Evolutionary conservation across 1,140 invertebrate species (phyloP), one percentile per base, ranked within the genome.

Genomic region (Cyclina sinensis): DNA sequence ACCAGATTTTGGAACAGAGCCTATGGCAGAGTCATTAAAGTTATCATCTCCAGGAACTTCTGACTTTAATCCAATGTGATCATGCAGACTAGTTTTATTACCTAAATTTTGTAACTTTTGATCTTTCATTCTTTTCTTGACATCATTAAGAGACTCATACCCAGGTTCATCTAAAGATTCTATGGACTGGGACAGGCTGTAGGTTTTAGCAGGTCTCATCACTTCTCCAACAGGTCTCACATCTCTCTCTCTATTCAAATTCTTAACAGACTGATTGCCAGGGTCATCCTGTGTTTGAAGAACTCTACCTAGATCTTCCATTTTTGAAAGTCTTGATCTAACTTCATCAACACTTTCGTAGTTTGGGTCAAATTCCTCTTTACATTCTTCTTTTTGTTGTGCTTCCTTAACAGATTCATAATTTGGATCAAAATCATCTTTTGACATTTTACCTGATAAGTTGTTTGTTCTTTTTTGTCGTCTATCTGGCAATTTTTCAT

Each of bases 141-240:
- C 85, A 68, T 79, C 85, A 70, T 87, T 68, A 11, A 87, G 59
- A 14, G 74, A 79, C 32, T 87, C 85, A 43, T 87, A 87, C 12
- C 85, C 85, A 2, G 85, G 85, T 51, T 87, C 85, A 54, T 87
- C 76, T 39, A 87, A 62, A n/a, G 85, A 87, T 51, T 87, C 85
- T 14, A 79, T 87, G 4, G 85, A 87, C 57, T 84, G 82, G 37
- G 51, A 80, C 16, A 80, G 30, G 46, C 57, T 80, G 46, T 87
- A 79, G 30, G 74, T 87, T 80, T 79, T 87, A 35, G 85, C 21
- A 48, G 59, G 37, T 70, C 39, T 79, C 2, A 70, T 83, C 0
- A 39, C 1, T 46, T 37, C 46, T 12, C 18, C 37, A 11, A 2
- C 27, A 24, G 3, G 7, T 35, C 21, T 59, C 24, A 39, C n/a